Evolutionary conservation across 2,797 vertebrate species (phyloP), one percentile per base, ranked within the genome.

Genomic region (Acrossocheilus fasciatus): DNA sequence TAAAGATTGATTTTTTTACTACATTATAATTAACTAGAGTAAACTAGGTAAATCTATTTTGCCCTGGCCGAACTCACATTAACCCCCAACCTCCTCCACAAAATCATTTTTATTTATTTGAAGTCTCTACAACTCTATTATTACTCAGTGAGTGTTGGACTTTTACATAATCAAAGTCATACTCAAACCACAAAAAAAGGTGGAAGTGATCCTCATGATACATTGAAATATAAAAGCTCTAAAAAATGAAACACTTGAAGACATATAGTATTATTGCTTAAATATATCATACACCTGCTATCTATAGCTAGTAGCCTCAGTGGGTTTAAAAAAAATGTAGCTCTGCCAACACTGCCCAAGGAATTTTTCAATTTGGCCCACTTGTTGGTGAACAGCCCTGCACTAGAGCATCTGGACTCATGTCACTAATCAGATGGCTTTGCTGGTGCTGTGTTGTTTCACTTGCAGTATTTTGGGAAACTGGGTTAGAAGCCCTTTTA

Each of bases 401-500:
- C 26, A 62, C 62, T 14, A 73, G 23, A 52, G 84, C 80, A 87
- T 81, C 83, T 86, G 86, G 78, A 62, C 66, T 50, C 12, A 4
- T 59, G 78, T 69, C 74, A 72, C 81, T 86, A 76, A 88, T 89
- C 74, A 45, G 50, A 84, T 47, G 73, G 64, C 84, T 73, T 68
- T 82, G 15, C 64, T 81, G 57, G 47, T 23, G 50, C 36, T 4
- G 41, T 84, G 70, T 84, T 87, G 75, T 75, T 41, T 80, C 47
- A 73, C 77, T 70, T 47, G 74, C 43, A 62, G 52, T 84, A 82
- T 87, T 87, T 87, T 86, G 17, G 75, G 85, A 86, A 88, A 86
- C 66, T 83, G 68, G 75, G 87, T 90, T 89, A 82, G 41, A 34
- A 45, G 34, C 77, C 73, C 72, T 54, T 66, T 66, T 47, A 76